Percentiles rank a stretch among this genome's conserved stretches.
Conservation (phyloP, 92 coral and sea anemone species). For the Nematostella vectensis region DNA sequence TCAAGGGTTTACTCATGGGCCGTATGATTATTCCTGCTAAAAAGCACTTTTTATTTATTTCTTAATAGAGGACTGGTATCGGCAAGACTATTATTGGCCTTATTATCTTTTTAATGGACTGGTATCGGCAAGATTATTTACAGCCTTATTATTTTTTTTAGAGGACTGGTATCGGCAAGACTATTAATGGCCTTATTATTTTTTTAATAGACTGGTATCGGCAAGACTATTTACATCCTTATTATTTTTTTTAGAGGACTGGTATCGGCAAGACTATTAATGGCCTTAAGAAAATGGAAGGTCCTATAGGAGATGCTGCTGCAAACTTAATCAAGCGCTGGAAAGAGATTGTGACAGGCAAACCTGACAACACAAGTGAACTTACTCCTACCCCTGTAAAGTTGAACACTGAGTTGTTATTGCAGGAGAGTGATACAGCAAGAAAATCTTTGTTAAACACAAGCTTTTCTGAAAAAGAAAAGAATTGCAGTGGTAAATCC, state of each 20-base stretch:
- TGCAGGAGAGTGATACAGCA: too few species aligned
- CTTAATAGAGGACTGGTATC: constrained; percentile 73
- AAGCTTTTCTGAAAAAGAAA: too few species aligned
- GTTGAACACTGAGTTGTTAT: background rate
- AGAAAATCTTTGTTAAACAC: too few species aligned
- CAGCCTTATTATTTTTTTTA: constrained; percentile 7
- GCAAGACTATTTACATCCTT: constrained; percentile 51
- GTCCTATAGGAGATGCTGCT: constrained; percentile 54
- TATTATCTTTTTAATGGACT: too few species aligned
- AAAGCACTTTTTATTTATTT: too few species aligned
- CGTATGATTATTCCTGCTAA: too few species aligned
- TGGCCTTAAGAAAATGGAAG: constrained; percentile 56
- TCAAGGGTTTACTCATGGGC: too few species aligned
- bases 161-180: constrained; percentile 92
- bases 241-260: constrained; percentile 47
- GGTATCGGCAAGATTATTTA: constrained; percentile 77
- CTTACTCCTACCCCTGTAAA: background rate
- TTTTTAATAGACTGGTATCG: too few species aligned
- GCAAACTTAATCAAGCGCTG: constrained; percentile 60
- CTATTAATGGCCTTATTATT: constrained; percentile 62
- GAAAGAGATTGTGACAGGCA: constrained; percentile 34
- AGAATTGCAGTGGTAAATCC: too few species aligned
- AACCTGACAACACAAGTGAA: background rate
- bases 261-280: constrained; percentile 92
- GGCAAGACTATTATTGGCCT: constrained; percentile 75